A percentile compares a stretch with the other conserved stretches of the same genome.
Conservation (phyloP, 2,797 vertebrate genomes). For the Erithacus rubecula region DNA sequence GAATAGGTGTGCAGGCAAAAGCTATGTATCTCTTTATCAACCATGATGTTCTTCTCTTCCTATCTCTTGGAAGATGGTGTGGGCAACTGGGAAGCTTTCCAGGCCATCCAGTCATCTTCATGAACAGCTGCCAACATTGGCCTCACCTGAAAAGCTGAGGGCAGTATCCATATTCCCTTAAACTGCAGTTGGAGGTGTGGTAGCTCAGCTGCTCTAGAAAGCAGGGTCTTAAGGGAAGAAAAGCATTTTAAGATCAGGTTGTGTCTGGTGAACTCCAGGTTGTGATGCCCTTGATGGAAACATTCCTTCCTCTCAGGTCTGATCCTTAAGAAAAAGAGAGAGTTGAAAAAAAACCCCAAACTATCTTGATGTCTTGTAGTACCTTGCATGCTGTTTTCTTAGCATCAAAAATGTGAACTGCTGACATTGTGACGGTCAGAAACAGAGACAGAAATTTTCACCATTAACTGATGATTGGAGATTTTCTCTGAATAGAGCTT, state of each 20-base stretch:
- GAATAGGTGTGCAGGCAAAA: background rate
- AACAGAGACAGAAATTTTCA: slow-evolving; percentile 44
- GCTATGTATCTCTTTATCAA: background rate
- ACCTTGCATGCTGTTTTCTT: background rate
- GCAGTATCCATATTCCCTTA: background rate
- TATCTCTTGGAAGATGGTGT: background rate
- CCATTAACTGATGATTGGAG: background rate
- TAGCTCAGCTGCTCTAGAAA: background rate
- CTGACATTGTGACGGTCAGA: slow-evolving; percentile 19
- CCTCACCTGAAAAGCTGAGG: background rate
- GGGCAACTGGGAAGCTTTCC: background rate
- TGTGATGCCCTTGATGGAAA: background rate
- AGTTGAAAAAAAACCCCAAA: accelerated
- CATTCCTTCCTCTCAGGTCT: background rate
- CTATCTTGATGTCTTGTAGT: background rate
- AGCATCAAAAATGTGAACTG: background rate
- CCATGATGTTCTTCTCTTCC: background rate
- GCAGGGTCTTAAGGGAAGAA: background rate
- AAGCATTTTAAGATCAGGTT: background rate
- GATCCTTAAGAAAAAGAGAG: background rate
- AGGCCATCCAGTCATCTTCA: background rate
- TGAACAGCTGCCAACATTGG: background rate
- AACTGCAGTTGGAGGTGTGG: background rate
- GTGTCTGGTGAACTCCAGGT: background rate
- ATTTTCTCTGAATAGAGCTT: slow-evolving; percentile 31